A percentile compares a stretch with the other conserved stretches of the same genome.
phyloP scores from a whole-genome alignment of 2,113 vertebrate genomes.

The Martes martes region DNA sequence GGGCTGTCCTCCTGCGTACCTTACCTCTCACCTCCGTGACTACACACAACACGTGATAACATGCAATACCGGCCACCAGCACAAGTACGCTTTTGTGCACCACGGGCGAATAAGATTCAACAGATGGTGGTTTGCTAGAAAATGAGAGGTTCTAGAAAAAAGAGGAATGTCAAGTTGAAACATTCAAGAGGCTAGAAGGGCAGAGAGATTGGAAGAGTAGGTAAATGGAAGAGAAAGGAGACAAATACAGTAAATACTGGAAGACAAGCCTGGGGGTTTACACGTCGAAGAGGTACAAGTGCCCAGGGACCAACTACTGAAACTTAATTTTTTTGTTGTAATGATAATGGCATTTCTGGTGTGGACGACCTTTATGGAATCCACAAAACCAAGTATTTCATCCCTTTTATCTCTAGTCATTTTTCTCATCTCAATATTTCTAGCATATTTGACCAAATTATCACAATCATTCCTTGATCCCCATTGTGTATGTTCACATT shows the following conservation, averaged over 20 bases:
- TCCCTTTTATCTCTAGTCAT: not conserved
- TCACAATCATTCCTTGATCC: not conserved
- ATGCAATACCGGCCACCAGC: not conserved
- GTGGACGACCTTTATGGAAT: not conserved
- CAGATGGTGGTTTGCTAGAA: not conserved
- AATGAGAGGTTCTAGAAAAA: not conserved
- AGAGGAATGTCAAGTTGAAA: not conserved
- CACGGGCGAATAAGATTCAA: not conserved
- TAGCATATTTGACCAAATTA: not conserved
- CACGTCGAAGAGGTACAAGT: not conserved
- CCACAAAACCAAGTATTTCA: not conserved
- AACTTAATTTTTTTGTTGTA: not conserved
- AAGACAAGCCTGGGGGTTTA: not conserved
- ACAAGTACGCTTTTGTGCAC: not conserved
- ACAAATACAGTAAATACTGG: fast-evolving
- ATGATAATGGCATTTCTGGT: not conserved
- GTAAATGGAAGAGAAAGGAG: not conserved
- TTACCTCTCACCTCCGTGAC: not conserved
- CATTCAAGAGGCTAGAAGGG: too few relatives aligned
- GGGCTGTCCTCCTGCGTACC: fast-evolving
- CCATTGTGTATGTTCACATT: not conserved
- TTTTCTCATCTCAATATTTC: not conserved
- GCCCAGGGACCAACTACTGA: not conserved
- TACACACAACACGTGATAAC: not conserved
- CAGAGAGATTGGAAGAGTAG: fast-evolving